Base-by-base conservation (phyloP, 2,113 vertebrate species). In the Podarcis cretensis region DNA sequence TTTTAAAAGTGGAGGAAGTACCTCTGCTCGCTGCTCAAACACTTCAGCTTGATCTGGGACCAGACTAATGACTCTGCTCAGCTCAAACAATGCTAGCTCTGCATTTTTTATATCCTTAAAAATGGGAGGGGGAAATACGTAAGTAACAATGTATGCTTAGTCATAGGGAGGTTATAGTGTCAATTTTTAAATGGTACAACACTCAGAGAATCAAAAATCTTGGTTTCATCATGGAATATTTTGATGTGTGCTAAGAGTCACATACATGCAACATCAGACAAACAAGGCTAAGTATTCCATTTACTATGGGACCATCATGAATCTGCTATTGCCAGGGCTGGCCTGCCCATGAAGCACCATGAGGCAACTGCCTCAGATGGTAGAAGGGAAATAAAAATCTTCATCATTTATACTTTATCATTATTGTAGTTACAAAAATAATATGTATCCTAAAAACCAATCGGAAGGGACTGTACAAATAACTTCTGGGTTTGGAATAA, bases 81-180 rank as follows among this genome's bases (percentile, higher is more conserved):
- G 96, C 95, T 99, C 99, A 83, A 98, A 99, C 65, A 99, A 95
- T 69, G 99, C 99, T 96, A 99, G 96, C 90, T 99, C 98, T 91
- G 98, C 98, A 82, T 99, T 99, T 95, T 99, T 99, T 91, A 98
- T 97, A 92, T 99, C 99, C 99, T 99, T 97, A 91, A 96, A 96
- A 95, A 92, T 69, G 93, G 57, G 95, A 37, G 35, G 91, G 69
- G 69, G 30, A 84, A 81, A 14, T 8, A 21, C 21, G 5, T 27
- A 69, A 35, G 71, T 4, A 87, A 35, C 37, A 12, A 32, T 77
- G 59, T 21, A 59, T 77, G 27, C 16, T 32, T 57, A 30, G 30
- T 65, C 35, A 82, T 25, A 40, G 16, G 74, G 21, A 73, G 32
- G 23, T 81, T 79, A 90, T 1, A 86, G 20, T n/a, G 87, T 83